Base-by-base conservation (phyloP, 2,888 invertebrate genomes). In the Ophion slaviceki region DNA sequence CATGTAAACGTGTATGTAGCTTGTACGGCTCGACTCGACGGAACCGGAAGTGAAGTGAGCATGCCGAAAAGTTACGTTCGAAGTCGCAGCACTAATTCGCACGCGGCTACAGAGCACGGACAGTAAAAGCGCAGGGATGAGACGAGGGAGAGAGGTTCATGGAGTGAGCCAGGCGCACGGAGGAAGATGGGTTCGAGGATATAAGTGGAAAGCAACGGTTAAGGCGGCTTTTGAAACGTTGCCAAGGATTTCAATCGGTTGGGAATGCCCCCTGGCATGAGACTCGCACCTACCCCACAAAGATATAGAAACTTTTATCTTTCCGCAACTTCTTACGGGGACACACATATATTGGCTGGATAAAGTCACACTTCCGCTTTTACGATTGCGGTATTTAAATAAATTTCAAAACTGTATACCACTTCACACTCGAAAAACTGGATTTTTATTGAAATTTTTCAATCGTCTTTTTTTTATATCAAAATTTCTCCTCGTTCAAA, bases 181-280 rank as follows among this genome's bases (percentile, higher is more conserved):
- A 81, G 67, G 71, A 72, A 78, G 82, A 75, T 80, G 80, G 82
- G 70, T 75, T 81, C 83, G 57, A 47, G 77, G 40, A 57, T 72
- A 79, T 84, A 86, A 78, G 87, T 81, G 84, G 80, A 86, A 86
- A 78, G 78, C 78, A 71, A 80, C 84, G 82, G 87, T 89, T 88
- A 84, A 88, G 89, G 86, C 87, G 86, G 88, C 87, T 89, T 91
- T 92, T 92, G 92, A 92, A 90, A 87, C 89, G 84, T 78, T 91
- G 92, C 92, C 92, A 92, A 88, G 89, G 89, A 90, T 92, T 92
- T 92, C 92, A 92, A 92, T 92, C 90, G 91, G 88, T 87, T 87
- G 72, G 78, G 76, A 88, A 87, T 88, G 83, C 83, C 85, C 82
- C 59, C 71, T 61, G 81, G 75, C 78, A 53, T 72, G 68, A 17